Evolutionary conservation across 2,888 invertebrate species (phyloP), one percentile per base, ranked within the genome.

Genomic region (Oxytorus armatus): DNA sequence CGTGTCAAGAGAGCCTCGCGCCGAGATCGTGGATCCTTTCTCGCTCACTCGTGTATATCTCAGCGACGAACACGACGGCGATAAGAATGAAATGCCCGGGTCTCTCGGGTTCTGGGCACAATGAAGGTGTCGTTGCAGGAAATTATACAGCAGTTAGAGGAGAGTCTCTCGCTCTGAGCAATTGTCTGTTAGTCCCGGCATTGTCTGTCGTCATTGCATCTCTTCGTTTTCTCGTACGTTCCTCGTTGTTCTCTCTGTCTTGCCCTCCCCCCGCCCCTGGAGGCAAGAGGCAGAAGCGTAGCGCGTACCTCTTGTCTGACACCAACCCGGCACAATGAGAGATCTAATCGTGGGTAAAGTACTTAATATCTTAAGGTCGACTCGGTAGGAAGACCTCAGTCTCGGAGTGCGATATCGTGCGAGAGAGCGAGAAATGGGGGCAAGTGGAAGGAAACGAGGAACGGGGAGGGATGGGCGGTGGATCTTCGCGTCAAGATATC

Each of bases 111-210:
- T 61, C 44, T 84, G 47, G 68, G 87, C 85, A 92, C 92, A 92
- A 92, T 92, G 92, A 91, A 92, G 92, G 92, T 91, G 92, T 92
- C 92, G 92, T 92, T 91, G 92, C 92, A 92, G 92, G 92, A 92
- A 92, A 92, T 92, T 92, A 92, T 92, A 92, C 92, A 91, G 91
- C 92, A 91, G 90, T 91, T 91, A 92, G 89, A 91, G 89, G 90
- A 88, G 89, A 87, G 89, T 87, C 86, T 85, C 86, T 87, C 87
- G 84, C 85, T 84, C 87, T 85, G 89, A 91, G 89, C 91, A 90
- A 92, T 92, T 92, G 92, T 92, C 91, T 91, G 87, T 89, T 86
- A 88, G 87, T n/a, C 81, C 75, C 66, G 86, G 88, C 85, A 89
- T 89, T 90, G 90, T 90, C 88, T 88, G 84, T 84, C 77, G 77